Evolutionary conservation across 2,797 vertebrate genomes (phyloP), one percentile per base, ranked within the genome.

Genomic region (Psittacula derbiana): DNA sequence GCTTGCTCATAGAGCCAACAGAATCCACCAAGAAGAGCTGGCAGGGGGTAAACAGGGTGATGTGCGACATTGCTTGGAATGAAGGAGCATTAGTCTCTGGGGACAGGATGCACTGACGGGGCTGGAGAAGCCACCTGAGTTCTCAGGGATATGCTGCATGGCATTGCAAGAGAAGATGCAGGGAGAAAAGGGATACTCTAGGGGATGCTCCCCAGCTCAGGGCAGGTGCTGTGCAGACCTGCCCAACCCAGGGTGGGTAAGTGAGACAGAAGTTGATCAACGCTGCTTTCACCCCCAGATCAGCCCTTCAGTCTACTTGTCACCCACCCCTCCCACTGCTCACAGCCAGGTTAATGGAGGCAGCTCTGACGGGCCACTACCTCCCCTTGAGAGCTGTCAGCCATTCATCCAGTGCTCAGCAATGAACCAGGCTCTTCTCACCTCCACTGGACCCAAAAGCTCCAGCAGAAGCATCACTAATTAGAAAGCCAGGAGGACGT

Each of bases 401-500:
- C 53, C 71, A 27, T 46, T 80, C 60, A 55, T 24, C 57, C 66
- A 79, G 52, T 6, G 2, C 30, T 58, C 19, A 30, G 46, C 53
- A 47, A 27, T 3, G 24, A 84, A 21, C 31, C 67, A 92, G n/a
- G 55, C 36, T 83, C 70, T 62, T 44, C 60, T 89, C 88, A 70
- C 81, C 61, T 61, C 81, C 2, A 4, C 53, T 15, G 38, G 82
- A 80, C 70, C 58, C 72, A 24, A 86, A 60, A 85, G 78, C 80
- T 78, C 50, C 52, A 80, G 58, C 36, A 95, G 30, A 88, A 92
- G 67, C 61, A 66, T 92, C 52, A 12, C 66, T 80, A 80, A 88
- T 88, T 44, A 83, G 72, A 90, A 67, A 94, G 66, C 46, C 43
- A 64, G 55, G 57, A 95, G 92, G 89, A 90, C 81, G 7, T 79